Evolutionary conservation across 2,113 vertebrate species (phyloP).

Genomic region (Okapia johnstoni): DNA sequence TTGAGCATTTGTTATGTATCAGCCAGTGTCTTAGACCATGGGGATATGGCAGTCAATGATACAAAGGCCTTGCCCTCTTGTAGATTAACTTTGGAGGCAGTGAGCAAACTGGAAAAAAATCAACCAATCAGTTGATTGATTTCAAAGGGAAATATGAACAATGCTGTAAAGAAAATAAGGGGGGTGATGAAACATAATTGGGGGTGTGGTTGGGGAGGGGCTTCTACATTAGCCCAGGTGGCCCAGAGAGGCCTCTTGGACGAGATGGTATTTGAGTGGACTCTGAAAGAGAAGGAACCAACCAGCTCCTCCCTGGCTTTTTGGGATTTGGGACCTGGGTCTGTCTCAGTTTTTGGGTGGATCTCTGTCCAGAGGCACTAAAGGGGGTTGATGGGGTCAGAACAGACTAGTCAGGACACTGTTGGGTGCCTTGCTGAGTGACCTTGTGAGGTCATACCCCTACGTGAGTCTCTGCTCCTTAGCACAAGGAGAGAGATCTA

Average conservation of each 20-base stretch:
- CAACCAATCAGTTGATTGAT: not conserved
- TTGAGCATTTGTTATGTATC: not conserved
- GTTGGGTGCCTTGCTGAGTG: not conserved
- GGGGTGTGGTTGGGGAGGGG: not conserved
- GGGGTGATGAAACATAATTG: not conserved
- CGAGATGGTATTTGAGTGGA: not conserved
- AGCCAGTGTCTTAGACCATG: not conserved
- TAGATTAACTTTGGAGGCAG: not conserved
- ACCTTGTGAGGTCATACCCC: not conserved
- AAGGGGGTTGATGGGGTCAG: not conserved
- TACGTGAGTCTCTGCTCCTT: not conserved
- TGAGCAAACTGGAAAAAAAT: not conserved
- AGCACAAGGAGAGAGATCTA: not conserved
- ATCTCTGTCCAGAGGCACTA: not conserved
- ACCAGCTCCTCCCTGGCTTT: not conserved
- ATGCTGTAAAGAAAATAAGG: not conserved
- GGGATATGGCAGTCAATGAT: not conserved
- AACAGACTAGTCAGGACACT: not conserved
- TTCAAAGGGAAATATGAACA: not conserved
- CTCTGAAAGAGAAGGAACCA: not conserved
- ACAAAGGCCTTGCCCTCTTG: not conserved
- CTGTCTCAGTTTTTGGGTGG: not conserved
- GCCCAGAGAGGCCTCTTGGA: not conserved
- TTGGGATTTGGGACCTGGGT: not conserved
- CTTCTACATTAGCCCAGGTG: not conserved